Evolutionary conservation across 2,888 invertebrate genomes (phyloP).

Genomic region (Hermaeophaga mercurialis): DNA sequence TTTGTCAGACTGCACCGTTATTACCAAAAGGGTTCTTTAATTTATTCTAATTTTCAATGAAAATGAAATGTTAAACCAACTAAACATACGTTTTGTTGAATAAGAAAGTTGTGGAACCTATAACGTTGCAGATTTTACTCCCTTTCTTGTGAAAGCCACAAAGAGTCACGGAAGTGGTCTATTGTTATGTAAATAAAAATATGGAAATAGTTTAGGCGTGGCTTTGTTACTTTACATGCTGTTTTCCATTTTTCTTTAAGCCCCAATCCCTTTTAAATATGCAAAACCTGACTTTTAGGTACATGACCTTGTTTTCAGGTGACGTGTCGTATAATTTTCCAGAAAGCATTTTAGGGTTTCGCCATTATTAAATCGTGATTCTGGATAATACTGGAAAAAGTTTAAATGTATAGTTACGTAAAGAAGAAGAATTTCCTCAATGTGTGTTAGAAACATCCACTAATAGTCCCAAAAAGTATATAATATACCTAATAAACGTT

Average conservation of each 20-base stretch:
- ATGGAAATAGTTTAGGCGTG: conserved; percentile 24
- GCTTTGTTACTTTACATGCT: conserved; percentile 21
- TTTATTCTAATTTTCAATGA: background rate
- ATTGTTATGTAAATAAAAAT: conserved; percentile 27
- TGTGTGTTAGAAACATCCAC: too few relatives aligned
- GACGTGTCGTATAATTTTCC: too few relatives aligned
- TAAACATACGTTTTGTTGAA: background rate
- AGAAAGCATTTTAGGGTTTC: too few relatives aligned
- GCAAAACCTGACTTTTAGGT: conserved; percentile 11
- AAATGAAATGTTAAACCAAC: background rate
- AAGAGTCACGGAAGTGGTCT: conserved; percentile 23
- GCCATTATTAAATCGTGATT: too few relatives aligned
- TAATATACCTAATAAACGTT: too few relatives aligned
- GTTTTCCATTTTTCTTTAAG: conserved; percentile 23
- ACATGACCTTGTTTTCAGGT: background rate
- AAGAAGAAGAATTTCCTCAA: too few relatives aligned
- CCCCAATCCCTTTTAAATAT: conserved; percentile 9
- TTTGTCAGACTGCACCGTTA: too few relatives aligned
- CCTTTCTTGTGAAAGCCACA: conserved; percentile 11
- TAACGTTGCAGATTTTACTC: conserved; percentile 15
- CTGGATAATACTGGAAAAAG: too few relatives aligned
- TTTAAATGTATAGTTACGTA: too few relatives aligned
- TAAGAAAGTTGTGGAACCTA: conserved; percentile 8
- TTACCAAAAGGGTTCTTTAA: too few relatives aligned
- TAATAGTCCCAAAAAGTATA: too few relatives aligned